These are phyloP conservation scores for Hypotaenidia philippensis DNA, from an alignment of 2,797 vertebrate genomes.

Conservation along the genomic window DNA sequence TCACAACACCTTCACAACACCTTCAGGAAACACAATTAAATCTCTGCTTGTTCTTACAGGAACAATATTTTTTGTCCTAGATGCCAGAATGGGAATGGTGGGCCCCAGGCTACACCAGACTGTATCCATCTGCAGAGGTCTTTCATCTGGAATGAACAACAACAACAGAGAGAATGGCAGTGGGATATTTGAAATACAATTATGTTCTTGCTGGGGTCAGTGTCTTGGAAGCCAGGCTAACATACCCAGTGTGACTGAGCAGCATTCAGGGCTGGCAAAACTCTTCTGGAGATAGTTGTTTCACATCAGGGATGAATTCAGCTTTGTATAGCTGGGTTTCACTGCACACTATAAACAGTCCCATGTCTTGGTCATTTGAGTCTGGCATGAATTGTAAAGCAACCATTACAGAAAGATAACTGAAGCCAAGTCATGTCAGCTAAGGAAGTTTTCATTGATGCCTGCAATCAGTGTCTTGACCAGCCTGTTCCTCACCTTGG, in stretches of 20 bases:
- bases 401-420: not conserved
- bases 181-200: not conserved
- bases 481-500: not conserved
- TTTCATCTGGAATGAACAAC: not conserved
- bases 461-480: not conserved
- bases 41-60: not conserved
- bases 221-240: not conserved
- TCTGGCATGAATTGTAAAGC: not conserved
- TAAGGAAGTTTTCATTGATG: not conserved
- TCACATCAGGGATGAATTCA: not conserved
- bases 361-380: not conserved
- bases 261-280: not conserved
- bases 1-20: not conserved
- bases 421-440: not conserved
- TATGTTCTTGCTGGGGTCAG: not conserved
- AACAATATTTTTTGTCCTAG: not conserved
- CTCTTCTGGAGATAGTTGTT: not conserved
- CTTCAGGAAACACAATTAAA: not conserved
- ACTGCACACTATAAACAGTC: not conserved
- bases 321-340: not conserved
- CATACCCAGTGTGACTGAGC: not conserved
- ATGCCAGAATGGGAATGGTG: not conserved
- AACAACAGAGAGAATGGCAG: not conserved
- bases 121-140: not conserved
- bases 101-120: not conserved